These are phyloP conservation scores for Myrmecobius fasciatus DNA, from an alignment of 2,113 vertebrate species.

Conservation along the genomic window DNA sequence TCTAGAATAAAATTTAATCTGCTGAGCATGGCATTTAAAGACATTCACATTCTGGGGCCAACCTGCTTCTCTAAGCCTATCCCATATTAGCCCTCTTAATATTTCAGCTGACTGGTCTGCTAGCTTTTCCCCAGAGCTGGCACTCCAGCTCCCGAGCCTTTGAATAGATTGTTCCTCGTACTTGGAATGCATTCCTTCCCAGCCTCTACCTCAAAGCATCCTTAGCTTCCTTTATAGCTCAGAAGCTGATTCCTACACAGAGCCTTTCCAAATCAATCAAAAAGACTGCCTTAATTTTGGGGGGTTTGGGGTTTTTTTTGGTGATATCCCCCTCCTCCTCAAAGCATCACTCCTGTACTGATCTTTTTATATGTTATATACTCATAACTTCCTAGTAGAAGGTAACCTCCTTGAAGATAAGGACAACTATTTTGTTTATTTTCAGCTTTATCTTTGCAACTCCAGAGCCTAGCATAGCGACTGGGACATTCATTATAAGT, in stretches of 20 bases:
- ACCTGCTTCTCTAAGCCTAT: not conserved
- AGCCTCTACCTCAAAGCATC: not conserved
- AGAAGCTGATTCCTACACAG: not conserved
- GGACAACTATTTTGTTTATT: not conserved
- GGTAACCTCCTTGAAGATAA: not conserved
- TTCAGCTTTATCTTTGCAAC: not conserved
- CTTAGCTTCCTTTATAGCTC: not conserved
- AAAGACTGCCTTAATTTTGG: not conserved
- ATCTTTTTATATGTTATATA: not conserved
- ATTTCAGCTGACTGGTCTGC: not conserved
- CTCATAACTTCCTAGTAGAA: not conserved
- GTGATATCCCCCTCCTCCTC: not conserved
- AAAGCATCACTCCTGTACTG: not conserved
- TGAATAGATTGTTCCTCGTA: not conserved
- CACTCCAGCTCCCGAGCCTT: not conserved
- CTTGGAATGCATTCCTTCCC: not conserved
- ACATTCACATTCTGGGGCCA: constrained; percentile 19
- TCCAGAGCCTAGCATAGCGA: not conserved
- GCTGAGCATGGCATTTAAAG: not conserved
- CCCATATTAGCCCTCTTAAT: not conserved
- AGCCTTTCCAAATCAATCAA: not conserved
- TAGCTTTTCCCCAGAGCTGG: not conserved
- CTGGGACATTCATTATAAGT: not conserved
- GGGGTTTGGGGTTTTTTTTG: too few species aligned
- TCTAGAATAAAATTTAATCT: not conserved